Evolutionary conservation across 2,113 vertebrate genomes (phyloP), one percentile per base, ranked within the genome.

Genomic region (Colius striatus): DNA sequence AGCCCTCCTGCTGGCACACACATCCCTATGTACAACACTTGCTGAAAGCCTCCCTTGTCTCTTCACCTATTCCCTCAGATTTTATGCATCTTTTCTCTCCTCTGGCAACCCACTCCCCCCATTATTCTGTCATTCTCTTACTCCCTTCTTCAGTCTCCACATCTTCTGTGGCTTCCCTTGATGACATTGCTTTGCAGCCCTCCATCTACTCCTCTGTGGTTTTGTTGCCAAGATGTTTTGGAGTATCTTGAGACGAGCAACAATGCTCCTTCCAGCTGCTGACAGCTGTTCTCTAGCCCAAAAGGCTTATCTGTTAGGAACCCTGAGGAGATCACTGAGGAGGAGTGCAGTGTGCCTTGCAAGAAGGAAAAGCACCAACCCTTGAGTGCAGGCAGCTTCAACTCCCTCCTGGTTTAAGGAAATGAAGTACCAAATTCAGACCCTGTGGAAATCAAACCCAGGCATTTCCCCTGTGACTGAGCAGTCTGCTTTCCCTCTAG

Each of bases 231-330:
- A 89, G 36, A 67, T 23, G 75, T 57, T 36, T 45, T 38, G 57
- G 48, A 87, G 45, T 30, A 71, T 60, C 54, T 53, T 10, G 30
- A 71, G 71, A 53, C 9, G 32, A 77, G 36, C 57, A 18, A 32
- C 72, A 70, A 74, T 90, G 20, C 32, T 88, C 51, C 72, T 55
- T 48, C 66, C 89, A 82, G 74, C 78, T 94, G 87, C 66, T 50
- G 36, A 9, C 81, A 87, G 91, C 60, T 92, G 85, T 57, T 85
- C 45, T 47, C 38, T 4, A 61, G 57, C 68, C 76, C 80, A 32
- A 47, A 50, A 75, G 60, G 25, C 60, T 12, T 17, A 6, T 60
- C 88, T 27, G 4, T n/a, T 3, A 41, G 43, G 48, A 83, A 55
- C 16, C 53, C 6, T 17, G 36, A 83, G 71, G 68, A 51, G 57